Conservation (phyloP, 1,140 invertebrate genomes). For the Cylas formicarius region DNA sequence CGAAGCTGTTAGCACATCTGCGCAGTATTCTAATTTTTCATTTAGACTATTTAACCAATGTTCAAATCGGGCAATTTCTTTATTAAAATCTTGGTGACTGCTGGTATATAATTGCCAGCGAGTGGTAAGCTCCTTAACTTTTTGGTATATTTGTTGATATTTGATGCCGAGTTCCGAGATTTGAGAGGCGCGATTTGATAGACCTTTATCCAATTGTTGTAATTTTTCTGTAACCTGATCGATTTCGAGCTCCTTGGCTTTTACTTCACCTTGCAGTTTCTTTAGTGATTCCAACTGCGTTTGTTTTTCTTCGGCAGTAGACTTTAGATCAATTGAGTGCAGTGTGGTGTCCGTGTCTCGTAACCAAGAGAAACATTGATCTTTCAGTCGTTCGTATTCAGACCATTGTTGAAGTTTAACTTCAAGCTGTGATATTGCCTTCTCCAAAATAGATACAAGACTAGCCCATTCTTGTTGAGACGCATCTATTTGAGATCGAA, state of each 20-base stretch:
- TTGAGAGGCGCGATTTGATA: conserved; percentile 58
- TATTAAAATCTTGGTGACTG: conserved; percentile 82
- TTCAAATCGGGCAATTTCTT: conserved; percentile 67
- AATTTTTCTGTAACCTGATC: conserved; percentile 86
- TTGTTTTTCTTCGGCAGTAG: conserved; percentile 75
- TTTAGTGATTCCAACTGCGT: conserved; percentile 73
- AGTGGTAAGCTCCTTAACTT: conserved; percentile 82
- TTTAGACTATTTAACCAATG: conserved; percentile 80
- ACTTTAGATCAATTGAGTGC: conserved; percentile 82
- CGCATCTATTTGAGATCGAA: conserved; percentile 76
- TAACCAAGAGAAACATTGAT: conserved; percentile 81
- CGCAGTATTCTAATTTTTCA: conserved; percentile 76
- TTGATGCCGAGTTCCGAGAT: conserved; percentile 82
- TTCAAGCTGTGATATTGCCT: conserved; percentile 70
- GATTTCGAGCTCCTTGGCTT: conserved; percentile 86
- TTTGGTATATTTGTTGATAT: conserved; percentile 82
- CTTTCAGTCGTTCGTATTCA: conserved; percentile 83
- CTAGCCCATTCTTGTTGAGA: conserved; percentile 87
- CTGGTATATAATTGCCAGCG: conserved; percentile 89
- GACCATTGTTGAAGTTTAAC: conserved; percentile 82
- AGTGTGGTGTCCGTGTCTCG: conserved; percentile 80
- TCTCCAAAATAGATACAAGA: conserved; percentile 65
- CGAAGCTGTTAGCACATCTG: conserved; percentile 69
- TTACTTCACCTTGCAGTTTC: conserved; percentile 76
- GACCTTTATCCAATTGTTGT: conserved; percentile 71